Evolutionary conservation across 2,888 invertebrate species (phyloP), one percentile per base, ranked within the genome.

Genomic region (Unio pictorum): DNA sequence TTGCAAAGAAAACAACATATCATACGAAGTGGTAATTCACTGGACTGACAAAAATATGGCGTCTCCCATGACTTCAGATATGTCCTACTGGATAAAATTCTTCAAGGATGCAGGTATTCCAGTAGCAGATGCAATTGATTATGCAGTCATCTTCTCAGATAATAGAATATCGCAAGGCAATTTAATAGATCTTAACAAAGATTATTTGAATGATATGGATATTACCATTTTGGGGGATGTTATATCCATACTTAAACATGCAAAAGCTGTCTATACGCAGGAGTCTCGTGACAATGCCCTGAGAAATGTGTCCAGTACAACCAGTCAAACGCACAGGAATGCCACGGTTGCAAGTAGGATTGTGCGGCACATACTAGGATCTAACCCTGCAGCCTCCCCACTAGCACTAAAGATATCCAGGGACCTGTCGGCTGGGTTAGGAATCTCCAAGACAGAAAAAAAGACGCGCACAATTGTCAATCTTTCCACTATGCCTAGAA

Each of bases 181-280:
- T 96, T 89, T 97, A 67, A 91, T 94, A 75, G 96, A 97, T 81
- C 91, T 97, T 20, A 95, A 94, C 81, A 96, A 96, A 74, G 96
- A 96, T 81, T 95, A 95, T 86, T 90, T 97, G 3, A 93, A 94
- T 68, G 96, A 96, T 81, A 96, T 97, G 96, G 96, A 95, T 0
- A 95, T 97, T 55, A 92, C 93, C 15, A 87, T 92, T 45, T 92
- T 93, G 90, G 93, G 93, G 2, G 93, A 93, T 81, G 91, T 93
- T 81, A 93, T 93, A 74, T 92, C 93, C 18, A 93, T 93, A 69
- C 86, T 94, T 15, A 92, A 93, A 80, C 93, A 93, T 86, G 93
- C 93, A 0, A 93, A 93, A 72, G 73, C 78, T 69, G 89, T 87
- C 15, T 91, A 92, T 54, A 92, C 92, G 72, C 92, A 93, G 88